Conservation (phyloP, 2,888 invertebrate genomes). For the Parnassius orleans region DNA sequence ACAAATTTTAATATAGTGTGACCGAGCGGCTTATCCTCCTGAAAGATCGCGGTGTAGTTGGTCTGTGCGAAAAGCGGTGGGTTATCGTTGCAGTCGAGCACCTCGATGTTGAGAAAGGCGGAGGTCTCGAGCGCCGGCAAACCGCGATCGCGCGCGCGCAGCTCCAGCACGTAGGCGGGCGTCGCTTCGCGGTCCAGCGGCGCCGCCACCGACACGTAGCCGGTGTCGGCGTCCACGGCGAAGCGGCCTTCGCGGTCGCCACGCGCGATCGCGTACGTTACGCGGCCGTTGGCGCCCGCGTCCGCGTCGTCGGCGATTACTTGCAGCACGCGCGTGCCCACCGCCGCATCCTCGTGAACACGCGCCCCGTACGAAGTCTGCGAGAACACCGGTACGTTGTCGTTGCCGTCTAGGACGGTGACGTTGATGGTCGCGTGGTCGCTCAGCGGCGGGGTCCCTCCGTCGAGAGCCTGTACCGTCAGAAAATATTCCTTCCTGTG, state of each 20-base stretch:
- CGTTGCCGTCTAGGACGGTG: constrained; percentile 91
- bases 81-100: constrained; percentile 96
- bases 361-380: constrained; percentile 88
- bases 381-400: constrained; percentile 91
- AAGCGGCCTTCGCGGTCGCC: constrained; percentile 89
- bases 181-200: constrained; percentile 91
- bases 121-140: constrained; percentile 87
- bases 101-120: constrained; percentile 88
- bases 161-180: constrained; percentile 87
- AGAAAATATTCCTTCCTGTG: constrained; percentile 91
- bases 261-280: constrained; percentile 88
- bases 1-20: constrained; percentile 89
- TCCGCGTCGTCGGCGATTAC: constrained; percentile 93
- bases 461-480: constrained; percentile 94
- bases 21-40: constrained; percentile 94
- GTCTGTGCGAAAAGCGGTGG: constrained; percentile 89
- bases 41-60: constrained; percentile 90
- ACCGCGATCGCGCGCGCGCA: constrained; percentile 92
- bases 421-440: constrained; percentile 94
- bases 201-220: constrained; percentile 87
- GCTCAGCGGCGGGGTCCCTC: constrained; percentile 93
- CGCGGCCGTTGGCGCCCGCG: constrained; percentile 88
- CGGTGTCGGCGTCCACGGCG: constrained; percentile 87
- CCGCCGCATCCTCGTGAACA: constrained; percentile 88
- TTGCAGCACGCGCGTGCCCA: constrained; percentile 87